Base-by-base conservation (phyloP, 2,797 vertebrate species). In the Arnoldichthys spilopterus region DNA sequence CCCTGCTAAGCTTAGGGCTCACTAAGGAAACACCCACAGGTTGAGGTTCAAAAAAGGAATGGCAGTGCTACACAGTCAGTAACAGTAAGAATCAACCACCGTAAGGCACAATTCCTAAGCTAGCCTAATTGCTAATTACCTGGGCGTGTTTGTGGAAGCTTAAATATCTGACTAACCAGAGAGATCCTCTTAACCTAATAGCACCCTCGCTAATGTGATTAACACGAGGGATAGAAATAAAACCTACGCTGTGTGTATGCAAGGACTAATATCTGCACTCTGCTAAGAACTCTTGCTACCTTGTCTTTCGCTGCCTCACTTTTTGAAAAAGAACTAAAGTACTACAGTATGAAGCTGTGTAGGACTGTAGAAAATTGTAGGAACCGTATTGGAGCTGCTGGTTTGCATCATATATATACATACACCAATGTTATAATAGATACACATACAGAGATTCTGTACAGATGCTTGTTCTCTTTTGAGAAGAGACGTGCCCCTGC, bases 111-210 rank as follows among this genome's bases (percentile, higher is more conserved):
- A 2, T 51, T 22, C 45, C 20, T 51, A 20, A 69, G 67, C 45
- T n/a, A 28, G 45, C 24, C 45, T 11, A 32, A 28, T 22, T 47
- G 43, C 43, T 68, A 49, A 68, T 47, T 45, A 69, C 67, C 64
- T 40, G 47, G 47, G 67, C 26, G 28, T 69, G 22, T 37, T 18
- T 49, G 18, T 28, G 26, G 45, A 69, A 16, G 24, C 67, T 69
- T 30, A 68, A 68, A 69, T 51, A 51, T 69, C 26, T 69, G 67
- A 51, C 45, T 69, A 69, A 24, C 67, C 45, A 69, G 34, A 20
- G 45, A 51, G 67, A 69, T 69, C 67, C 67, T 49, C 45, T 69
- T 69, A 69, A 51, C 67, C 26, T 69, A 69, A 51, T 28, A 69
- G 45, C 47, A 18, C 67, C 40, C 64, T 67, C 16, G 2, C 32